These are phyloP conservation scores for Brachionus manjavacas DNA, from an alignment of 1,140 invertebrate species.

Conservation along the genomic window DNA sequence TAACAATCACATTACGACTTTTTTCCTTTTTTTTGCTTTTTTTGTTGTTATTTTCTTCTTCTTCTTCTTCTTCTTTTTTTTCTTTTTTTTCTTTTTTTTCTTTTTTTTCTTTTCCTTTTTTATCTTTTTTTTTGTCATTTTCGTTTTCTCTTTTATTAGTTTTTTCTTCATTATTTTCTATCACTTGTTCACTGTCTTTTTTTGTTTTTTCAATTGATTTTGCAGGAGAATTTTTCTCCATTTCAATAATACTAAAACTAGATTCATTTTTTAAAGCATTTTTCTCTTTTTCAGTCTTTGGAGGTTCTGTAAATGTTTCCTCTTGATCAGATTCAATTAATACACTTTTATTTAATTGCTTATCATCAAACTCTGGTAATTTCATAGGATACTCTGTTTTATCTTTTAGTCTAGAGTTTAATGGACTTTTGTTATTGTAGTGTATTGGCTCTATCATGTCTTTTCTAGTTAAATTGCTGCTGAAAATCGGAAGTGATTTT, in stretches of 20 bases:
- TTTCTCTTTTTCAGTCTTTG: neutral
- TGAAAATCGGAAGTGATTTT: neutral
- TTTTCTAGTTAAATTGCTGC: neutral
- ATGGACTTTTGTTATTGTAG: neutral
- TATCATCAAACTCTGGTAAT: neutral
- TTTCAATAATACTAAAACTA: neutral
- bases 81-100: neutral
- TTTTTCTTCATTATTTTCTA: neutral
- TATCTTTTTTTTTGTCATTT: neutral
- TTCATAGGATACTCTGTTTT: neutral
- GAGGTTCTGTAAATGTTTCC: neutral
- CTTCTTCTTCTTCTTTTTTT: neutral
- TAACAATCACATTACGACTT: neutral
- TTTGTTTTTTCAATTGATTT: too few species aligned
- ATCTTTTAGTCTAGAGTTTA: neutral
- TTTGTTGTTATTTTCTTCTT: neutral
- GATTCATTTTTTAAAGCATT: neutral
- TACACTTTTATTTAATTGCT: neutral
- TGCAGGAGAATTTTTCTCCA: neutral
- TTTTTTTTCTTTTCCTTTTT: neutral
- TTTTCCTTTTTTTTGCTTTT: neutral
- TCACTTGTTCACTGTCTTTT: too few species aligned
- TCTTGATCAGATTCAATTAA: neutral
- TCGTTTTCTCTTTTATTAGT: neutral
- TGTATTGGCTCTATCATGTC: neutral